Evolutionary conservation across 2,113 vertebrate genomes (phyloP).

Genomic region (Glareola pratincola): DNA sequence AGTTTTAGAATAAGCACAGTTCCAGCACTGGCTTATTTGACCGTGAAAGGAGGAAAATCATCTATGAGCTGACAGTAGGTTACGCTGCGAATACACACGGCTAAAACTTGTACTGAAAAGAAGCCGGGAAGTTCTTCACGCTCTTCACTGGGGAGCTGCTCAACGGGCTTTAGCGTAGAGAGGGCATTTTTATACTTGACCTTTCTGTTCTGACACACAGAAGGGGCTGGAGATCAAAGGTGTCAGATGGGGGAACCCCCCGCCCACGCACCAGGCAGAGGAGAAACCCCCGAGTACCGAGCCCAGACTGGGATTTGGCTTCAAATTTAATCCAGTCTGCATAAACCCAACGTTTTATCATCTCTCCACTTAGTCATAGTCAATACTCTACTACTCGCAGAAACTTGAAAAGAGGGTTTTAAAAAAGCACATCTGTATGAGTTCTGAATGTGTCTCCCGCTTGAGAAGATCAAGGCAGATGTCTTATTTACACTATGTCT

Average conservation of each 20-base stretch:
- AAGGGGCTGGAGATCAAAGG: not conserved
- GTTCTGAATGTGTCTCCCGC: not conserved
- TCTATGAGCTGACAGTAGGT: not conserved
- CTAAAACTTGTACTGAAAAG: not conserved
- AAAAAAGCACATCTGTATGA: not conserved
- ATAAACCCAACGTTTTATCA: not conserved
- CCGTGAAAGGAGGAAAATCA: not conserved
- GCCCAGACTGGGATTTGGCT: not conserved
- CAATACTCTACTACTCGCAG: not conserved
- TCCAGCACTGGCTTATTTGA: not conserved
- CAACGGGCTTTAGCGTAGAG: not conserved
- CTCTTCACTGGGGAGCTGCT: not conserved
- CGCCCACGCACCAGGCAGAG: not conserved
- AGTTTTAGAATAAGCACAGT: not conserved
- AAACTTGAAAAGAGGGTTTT: not conserved
- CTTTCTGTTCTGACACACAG: not conserved
- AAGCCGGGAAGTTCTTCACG: not conserved
- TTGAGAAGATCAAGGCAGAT: slow-evolving; percentile 22
- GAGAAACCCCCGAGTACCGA: not conserved
- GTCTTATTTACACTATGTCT: slow-evolving; percentile 51
- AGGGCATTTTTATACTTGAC: not conserved
- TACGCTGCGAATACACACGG: not conserved
- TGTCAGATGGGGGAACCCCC: not conserved
- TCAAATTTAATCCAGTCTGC: not conserved
- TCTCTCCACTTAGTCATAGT: not conserved